phyloP scores from a whole-genome alignment of 1,140 invertebrate species.

The Drosophila busckii region DNA sequence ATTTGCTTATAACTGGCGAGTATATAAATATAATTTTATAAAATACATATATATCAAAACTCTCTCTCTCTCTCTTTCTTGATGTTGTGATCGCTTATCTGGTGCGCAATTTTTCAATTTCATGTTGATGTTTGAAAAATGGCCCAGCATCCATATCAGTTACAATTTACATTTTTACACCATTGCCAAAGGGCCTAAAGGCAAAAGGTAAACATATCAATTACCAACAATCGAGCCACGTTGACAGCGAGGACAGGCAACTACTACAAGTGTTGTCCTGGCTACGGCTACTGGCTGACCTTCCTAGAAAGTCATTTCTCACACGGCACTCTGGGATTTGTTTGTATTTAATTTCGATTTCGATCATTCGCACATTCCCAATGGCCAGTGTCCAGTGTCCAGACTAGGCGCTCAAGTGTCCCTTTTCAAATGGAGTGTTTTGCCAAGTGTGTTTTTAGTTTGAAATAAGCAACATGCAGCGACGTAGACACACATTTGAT shows the following conservation, averaged over 20 bases:
- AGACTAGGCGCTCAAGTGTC: conserved; percentile 37
- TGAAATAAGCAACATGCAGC: conserved; percentile 31
- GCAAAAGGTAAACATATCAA: conserved; percentile 65
- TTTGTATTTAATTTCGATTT: conserved; percentile 71
- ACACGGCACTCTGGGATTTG: conserved; percentile 63
- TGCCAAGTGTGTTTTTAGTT: conserved; percentile 45
- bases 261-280: conserved; percentile 10
- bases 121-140: conserved; percentile 68
- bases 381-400: background rate
- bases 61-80: conserved; percentile 1
- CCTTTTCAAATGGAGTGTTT: conserved; percentile 34
- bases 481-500: conserved; percentile 15
- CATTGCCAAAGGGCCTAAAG: conserved; percentile 6
- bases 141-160: conserved; percentile 48
- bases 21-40: conserved; percentile 4
- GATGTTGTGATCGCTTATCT: conserved; percentile 43
- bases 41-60: background rate
- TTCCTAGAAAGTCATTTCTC: conserved; percentile 72
- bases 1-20: conserved; percentile 30
- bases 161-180: conserved; percentile 68
- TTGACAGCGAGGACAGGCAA: conserved; percentile 61
- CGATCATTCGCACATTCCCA: conserved; percentile 11
- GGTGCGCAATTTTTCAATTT: conserved; percentile 69
- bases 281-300: conserved; percentile 15
- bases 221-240: conserved; percentile 52